Conservation (phyloP, 2,113 vertebrate genomes). For the Balaeniceps rex region DNA sequence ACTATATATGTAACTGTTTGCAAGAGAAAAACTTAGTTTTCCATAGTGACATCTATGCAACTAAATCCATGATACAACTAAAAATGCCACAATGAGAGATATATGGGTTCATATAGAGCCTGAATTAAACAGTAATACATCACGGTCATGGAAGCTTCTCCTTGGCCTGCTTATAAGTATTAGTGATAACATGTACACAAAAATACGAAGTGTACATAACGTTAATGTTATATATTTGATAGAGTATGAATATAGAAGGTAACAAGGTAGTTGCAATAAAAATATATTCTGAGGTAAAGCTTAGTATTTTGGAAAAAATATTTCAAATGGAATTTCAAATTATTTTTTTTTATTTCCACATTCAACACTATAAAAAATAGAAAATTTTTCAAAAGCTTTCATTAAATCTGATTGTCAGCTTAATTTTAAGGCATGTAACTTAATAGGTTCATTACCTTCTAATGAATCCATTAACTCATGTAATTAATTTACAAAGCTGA, state of each 20-base stretch:
- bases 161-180: neutral
- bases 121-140: neutral
- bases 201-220: neutral
- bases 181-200: neutral
- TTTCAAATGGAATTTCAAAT: neutral
- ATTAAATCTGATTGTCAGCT: neutral
- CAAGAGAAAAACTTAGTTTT: neutral
- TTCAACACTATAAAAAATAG: neutral
- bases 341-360: neutral
- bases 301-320: neutral
- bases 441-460: neutral
- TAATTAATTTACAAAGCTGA: neutral
- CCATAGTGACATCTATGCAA: neutral
- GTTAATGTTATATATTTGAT: neutral
- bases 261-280: neutral
- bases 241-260: neutral
- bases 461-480: neutral
- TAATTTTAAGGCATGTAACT: neutral
- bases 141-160: neutral
- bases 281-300: neutral
- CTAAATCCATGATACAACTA: neutral
- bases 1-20: neutral
- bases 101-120: neutral
- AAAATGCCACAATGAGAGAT: neutral
- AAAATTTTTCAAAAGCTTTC: neutral